Base-by-base conservation (phyloP, 2,113 vertebrate genomes). In the Pelecanus crispus region DNA sequence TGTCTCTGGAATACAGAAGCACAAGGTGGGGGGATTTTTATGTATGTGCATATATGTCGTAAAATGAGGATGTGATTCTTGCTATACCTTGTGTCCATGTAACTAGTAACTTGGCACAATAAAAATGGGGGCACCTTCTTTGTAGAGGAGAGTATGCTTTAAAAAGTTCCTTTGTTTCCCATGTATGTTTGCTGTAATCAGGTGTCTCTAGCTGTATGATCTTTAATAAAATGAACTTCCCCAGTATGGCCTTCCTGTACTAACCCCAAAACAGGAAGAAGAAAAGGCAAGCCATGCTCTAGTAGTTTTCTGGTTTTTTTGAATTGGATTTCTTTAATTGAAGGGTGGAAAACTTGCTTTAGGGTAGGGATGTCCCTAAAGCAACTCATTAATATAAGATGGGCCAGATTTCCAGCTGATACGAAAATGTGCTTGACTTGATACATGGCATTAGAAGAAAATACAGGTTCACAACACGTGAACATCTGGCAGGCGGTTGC, bases 61-160 rank as follows among this genome's bases (percentile, higher is more conserved):
- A 72, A 89, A 62, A 66, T 55, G 62, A 79, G 42, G 18, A 31
- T 90, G 45, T 82, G 61, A 29, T 53, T 96, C 53, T 87, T 91
- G 17, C 36, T 87, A 1, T 74, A 61, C 10, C 52, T 47, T 3
- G 5, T 59, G 52, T 52, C 50, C 36, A 7, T 36, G 7, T 79
- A 78, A 65, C 24, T 40, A 31, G 16, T 85, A 65, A 34, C 26
- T 56, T 50, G 38, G 21, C 24, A 40, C 50, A 75, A 9, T 72
- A 91, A 82, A 83, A 91, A 58, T 21, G 7, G 17, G 53, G 36
- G 8, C 18, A 62, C 14, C 25, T 68, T 78, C 55, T 45, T 88
- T 67, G 12, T 6, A 86, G n/a, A 81, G 13, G 14, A 63, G 72
- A 47, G 8, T 32, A 12, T 21, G 1, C 21, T 87, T 73, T 85